These are phyloP conservation scores for Meliscaeva auricollis DNA, from an alignment of 2,888 invertebrate genomes.

Conservation along the genomic window DNA sequence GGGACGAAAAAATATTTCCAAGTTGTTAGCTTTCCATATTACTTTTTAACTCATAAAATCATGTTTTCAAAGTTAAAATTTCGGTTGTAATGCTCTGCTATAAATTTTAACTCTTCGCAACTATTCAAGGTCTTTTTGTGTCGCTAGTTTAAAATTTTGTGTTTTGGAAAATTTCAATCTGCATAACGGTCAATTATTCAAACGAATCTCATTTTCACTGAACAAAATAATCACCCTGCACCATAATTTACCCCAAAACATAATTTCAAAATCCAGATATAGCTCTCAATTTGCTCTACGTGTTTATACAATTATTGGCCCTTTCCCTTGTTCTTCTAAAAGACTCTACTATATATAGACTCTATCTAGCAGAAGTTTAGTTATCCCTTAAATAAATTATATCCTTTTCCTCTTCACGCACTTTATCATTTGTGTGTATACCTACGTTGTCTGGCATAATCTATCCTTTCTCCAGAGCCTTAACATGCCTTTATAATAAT, in stretches of 20 bases:
- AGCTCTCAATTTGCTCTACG: not conserved
- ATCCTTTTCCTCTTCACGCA: slow-evolving; percentile 44
- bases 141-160: not conserved
- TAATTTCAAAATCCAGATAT: slow-evolving; percentile 20
- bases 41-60: no score
- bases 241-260: slow-evolving; percentile 32
- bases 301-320: slow-evolving; percentile 9
- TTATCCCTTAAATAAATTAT: slow-evolving; percentile 64
- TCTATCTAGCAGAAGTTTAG: slow-evolving; percentile 11
- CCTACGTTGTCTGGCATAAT: not conserved
- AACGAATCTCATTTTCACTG: slow-evolving; percentile 26
- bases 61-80: no score
- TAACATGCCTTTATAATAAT: not conserved
- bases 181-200: slow-evolving; percentile 17
- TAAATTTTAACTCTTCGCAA: no score
- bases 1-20: no score
- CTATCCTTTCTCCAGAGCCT: not conserved
- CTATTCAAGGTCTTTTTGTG: not conserved
- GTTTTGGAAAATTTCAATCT: slow-evolving; percentile 23
- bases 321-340: not conserved
- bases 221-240: slow-evolving; percentile 41
- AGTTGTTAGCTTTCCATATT: no score
- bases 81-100: no score
- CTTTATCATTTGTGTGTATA: slow-evolving; percentile 35
- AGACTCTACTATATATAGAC: no score